Evolutionary conservation across 2,888 invertebrate species (phyloP).

Genomic region (Rotaria macrura): DNA sequence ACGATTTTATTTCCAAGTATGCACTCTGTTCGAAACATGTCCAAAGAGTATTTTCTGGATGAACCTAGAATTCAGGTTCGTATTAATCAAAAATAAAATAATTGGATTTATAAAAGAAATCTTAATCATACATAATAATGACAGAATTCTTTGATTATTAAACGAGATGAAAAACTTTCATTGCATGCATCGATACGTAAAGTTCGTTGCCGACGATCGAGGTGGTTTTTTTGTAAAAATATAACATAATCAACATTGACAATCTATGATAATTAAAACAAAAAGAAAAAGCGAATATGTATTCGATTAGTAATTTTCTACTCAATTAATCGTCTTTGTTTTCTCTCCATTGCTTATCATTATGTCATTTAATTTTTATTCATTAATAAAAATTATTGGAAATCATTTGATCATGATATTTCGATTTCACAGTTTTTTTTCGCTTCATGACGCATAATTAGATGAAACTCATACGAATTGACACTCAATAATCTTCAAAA

Average conservation of each 20-base stretch:
- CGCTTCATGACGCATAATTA: no score
- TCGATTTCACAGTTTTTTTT: no score
- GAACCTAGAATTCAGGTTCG: slow-evolving; percentile 57
- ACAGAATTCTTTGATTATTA: slow-evolving; percentile 76
- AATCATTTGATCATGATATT: no score
- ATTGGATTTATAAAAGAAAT: not conserved
- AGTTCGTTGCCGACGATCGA: slow-evolving; percentile 66
- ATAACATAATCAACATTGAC: slow-evolving; percentile 80
- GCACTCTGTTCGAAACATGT: slow-evolving; percentile 90
- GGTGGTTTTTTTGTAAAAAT: slow-evolving; percentile 76
- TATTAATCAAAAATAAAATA: no score
- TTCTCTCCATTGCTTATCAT: not conserved
- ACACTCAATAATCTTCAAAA: no score
- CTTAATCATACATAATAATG: slow-evolving; percentile 66
- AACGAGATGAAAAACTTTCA: slow-evolving; percentile 73
- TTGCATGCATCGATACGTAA: slow-evolving; percentile 81
- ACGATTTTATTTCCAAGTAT: slow-evolving; percentile 78
- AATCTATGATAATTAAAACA: slow-evolving; percentile 56
- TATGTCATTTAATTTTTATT: no score
- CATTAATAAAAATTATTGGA: no score
- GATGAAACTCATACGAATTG: no score
- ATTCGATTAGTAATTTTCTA: not conserved
- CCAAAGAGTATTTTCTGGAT: slow-evolving; percentile 83
- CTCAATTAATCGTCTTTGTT: not conserved
- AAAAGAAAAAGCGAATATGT: no score